Base-by-base conservation (phyloP, 2,888 invertebrate genomes). In the Matsumyia berberina region DNA sequence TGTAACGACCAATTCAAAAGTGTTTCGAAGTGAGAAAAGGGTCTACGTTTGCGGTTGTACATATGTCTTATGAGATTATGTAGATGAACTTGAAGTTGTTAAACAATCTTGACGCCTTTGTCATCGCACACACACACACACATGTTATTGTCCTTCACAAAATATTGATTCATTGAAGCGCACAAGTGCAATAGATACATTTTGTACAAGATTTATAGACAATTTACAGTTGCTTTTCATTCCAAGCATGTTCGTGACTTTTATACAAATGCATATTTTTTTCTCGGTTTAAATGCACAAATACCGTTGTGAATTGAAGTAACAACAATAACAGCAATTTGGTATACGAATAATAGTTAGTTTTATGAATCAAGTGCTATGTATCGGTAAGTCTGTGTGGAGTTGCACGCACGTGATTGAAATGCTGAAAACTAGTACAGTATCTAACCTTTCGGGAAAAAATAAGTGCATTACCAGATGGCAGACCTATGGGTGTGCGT, bases 221-320 rank as follows among this genome's bases (percentile, higher is more conserved):
- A 35, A 39, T n/a, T 8, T 9, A 19, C 46, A 5, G 46, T 46
- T 58, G 11, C n/a, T 39, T 58, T 58, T 5, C 19, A 58, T 37
- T 39, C 24, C 37, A 55, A 58, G 57, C 39, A 11, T 24, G 37
- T 39, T 58, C 57, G 57, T 58, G 57, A 58, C 57, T 58, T 24
- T 19, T 39, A 8, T 58, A 58, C 39, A 19, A 58, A 57, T 35
- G 9, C 2, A 5, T 4, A 2, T 35, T 4, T 35, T 4, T 5
- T 35, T 35, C 1, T 35, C 11, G 7, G 2, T 35, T 35, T 35
- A 35, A 11, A 35, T 35, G 39, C 5, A 39, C 15, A 15, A 17
- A 19, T 19, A 4, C 46, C 2, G 46, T 19, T 46, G 0, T 5
- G 5, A 46, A 12, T 15, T 17, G 6, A 17, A 44, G 15, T 17